Conservation (phyloP, 2,797 vertebrate species). For the Dallia pectoralis region DNA sequence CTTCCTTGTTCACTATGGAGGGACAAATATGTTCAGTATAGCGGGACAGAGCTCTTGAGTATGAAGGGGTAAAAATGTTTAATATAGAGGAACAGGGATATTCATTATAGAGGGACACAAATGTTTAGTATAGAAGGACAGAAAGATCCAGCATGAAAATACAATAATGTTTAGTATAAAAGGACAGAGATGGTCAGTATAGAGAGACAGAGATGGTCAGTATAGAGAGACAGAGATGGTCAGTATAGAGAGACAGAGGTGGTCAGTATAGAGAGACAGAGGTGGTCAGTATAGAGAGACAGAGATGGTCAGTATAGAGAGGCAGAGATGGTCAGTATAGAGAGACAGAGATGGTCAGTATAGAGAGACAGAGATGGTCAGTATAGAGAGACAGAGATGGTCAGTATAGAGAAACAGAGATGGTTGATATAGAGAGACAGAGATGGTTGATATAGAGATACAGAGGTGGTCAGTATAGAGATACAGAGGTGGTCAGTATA, state of each 20-base stretch:
- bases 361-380: no score
- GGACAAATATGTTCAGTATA: background rate
- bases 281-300: no score
- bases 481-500: background rate
- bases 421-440: no score
- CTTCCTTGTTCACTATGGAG: background rate
- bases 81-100: background rate
- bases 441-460: no score
- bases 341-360: no score
- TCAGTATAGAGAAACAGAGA: no score
- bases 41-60: background rate
- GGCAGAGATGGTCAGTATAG: no score
- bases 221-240: conserved; percentile 4
- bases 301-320: no score
- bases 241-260: background rate
- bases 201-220: background rate
- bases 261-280: background rate
- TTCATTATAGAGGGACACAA: background rate
- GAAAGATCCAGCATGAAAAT: background rate
- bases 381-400: no score
- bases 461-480: background rate
- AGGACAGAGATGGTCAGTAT: background rate
- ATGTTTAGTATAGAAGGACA: background rate
- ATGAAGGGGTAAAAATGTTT: background rate
- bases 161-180: background rate